Evolutionary conservation across 2,797 vertebrate species (phyloP), one percentile per base, ranked within the genome.

Genomic region (Myotis planiceps): DNA sequence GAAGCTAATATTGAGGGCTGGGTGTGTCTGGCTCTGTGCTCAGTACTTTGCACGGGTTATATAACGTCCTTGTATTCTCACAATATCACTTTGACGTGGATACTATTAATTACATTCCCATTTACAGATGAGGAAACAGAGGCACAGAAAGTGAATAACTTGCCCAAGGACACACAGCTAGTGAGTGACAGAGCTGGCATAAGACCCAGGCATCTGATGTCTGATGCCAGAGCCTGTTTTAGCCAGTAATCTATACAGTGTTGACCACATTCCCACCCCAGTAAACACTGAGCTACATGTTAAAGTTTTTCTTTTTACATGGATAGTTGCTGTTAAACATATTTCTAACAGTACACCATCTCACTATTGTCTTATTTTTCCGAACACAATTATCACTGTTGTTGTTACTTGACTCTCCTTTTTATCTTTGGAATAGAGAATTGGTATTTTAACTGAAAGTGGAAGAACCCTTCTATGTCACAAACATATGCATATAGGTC

Each of bases 391-490:
- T 81, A 58, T 42, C 72, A 23, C 60, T 60, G 12, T 42, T 79
- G 9, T 34, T 80, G 18, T 58, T 80, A 68, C 49, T 51, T 75
- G 65, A 39, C 69, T 78, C 29, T 58, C 68, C 69, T 42, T 75
- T 81, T 85, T 63, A n/a, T 76, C 66, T 66, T 51, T 95, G 82
- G 80, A 92, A 90, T 45, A 69, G 88, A 82, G 80, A 92, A 82
- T 76, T 32, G 4, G 18, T 78, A 55, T 71, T 94, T 85, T 81
- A 81, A 76, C 32, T 39, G 39, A 63, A 79, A 82, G 29, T 42
- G 37, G 45, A 69, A 92, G 34, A 90, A 79, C 5, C 10, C 6
- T 6, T 89, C 3, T 71, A 19, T 51, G 16, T 72, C 25, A 65
- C 6, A 53, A 39, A 72, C 16, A 37, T 29, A 47, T 34, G 34